Conservation (phyloP, 1,140 invertebrate genomes). For the Pseudomyrmex flavicornis region DNA sequence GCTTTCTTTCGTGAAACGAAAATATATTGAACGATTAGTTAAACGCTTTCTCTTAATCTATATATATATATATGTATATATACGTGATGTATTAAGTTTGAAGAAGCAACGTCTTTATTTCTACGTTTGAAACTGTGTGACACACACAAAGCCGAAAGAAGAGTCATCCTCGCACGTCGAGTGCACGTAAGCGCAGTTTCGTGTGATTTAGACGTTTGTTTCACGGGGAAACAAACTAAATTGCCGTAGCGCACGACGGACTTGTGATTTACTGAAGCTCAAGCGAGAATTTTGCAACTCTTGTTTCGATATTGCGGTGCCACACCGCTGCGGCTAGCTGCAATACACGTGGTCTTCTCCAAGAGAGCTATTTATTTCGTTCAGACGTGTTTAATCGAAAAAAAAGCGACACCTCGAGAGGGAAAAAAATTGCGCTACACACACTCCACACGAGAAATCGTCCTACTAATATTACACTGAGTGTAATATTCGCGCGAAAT, state of each 20-base stretch:
- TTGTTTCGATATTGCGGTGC: slow-evolving; percentile 21
- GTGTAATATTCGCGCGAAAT: not conserved
- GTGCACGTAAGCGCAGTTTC: not conserved
- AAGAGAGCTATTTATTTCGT: slow-evolving; percentile 17
- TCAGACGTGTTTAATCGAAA: not conserved
- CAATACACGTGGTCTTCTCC: slow-evolving; percentile 14
- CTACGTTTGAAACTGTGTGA: no score
- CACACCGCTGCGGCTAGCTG: not conserved
- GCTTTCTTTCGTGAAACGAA: slow-evolving; percentile 72
- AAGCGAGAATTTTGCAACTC: slow-evolving; percentile 20
- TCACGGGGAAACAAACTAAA: slow-evolving; percentile 32
- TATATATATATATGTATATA: no score
- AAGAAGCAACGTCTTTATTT: no score
- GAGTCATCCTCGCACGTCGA: not conserved
- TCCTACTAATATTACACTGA: not conserved
- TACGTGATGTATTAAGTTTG: no score
- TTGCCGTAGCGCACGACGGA: slow-evolving; percentile 6
- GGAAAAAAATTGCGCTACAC: not conserved
- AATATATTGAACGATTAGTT: slow-evolving; percentile 14
- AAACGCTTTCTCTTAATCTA: no score
- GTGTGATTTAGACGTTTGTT: slow-evolving; percentile 36
- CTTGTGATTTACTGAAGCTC: slow-evolving; percentile 33
- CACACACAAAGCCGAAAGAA: no score
- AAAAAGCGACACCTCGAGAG: not conserved
- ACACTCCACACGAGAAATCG: not conserved